Conservation (phyloP, 2,113 vertebrate genomes). For the Xyrauchen texanus region DNA sequence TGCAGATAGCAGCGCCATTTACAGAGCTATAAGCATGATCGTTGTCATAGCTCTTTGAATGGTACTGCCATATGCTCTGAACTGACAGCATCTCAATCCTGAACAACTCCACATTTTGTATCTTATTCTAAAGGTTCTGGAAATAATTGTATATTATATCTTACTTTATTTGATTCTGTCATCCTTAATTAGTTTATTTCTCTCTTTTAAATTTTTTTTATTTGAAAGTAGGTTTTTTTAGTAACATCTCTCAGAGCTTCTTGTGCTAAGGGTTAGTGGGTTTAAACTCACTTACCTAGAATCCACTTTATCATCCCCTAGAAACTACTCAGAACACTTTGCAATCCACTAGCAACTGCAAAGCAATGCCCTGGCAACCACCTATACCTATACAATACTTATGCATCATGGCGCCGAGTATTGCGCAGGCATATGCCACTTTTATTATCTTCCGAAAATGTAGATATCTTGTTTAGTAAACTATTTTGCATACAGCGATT, state of each 20-base stretch:
- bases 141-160: background rate
- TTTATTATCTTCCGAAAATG: too few species aligned
- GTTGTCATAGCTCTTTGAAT: conserved; percentile 94
- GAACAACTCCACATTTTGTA: too few species aligned
- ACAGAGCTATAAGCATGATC: conserved; percentile 87
- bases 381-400: too few species aligned
- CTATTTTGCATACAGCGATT: too few species aligned
- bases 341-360: too few species aligned
- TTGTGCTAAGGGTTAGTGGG: background rate
- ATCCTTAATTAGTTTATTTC: background rate
- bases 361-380: too few species aligned
- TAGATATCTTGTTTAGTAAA: too few species aligned
- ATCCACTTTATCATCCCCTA: background rate
- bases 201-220: background rate
- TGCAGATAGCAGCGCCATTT: conserved; percentile 91
- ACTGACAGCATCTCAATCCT: conserved; percentile 63
- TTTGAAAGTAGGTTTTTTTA: background rate
- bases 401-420: too few species aligned
- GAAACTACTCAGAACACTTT: too few species aligned
- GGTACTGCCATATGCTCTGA: conserved; percentile 87
- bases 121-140: conserved; percentile 4
- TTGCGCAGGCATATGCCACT: too few species aligned
- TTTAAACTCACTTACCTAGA: background rate
- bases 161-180: background rate
- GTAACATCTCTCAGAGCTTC: background rate